Conservation (phyloP, 2,113 vertebrate species). For the Stegostoma tigrinum region DNA sequence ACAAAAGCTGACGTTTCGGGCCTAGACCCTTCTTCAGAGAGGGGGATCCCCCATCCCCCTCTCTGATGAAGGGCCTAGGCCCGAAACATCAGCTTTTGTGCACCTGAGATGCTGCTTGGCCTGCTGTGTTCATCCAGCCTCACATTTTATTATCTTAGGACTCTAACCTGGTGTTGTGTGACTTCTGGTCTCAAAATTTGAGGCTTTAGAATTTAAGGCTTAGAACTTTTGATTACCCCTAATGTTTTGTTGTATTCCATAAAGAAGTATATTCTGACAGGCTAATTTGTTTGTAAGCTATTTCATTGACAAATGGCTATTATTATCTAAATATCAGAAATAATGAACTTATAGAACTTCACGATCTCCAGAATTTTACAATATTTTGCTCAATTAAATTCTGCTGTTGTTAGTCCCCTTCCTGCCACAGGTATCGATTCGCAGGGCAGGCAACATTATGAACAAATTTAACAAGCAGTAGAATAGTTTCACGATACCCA, state of each 20-base stretch:
- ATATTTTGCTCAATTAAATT: not conserved
- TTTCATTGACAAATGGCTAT: not conserved
- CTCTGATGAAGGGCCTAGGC: no score
- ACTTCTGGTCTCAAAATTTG: no score
- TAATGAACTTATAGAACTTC: not conserved
- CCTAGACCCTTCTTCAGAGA: no score
- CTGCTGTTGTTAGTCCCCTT: not conserved
- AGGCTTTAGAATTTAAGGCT: not conserved
- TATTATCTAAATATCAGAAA: not conserved
- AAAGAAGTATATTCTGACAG: not conserved
- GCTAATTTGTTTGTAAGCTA: not conserved
- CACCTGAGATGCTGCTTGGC: no score
- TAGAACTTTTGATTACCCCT: not conserved
- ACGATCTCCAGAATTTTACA: not conserved
- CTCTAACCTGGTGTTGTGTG: no score
- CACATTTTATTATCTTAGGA: no score
- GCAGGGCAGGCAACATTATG: not conserved
- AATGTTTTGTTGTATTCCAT: not conserved
- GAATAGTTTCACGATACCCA: not conserved
- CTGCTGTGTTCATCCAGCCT: no score
- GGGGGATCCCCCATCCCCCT: no score
- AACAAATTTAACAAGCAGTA: not conserved
- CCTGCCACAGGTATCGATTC: not conserved
- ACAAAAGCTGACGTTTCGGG: no score
- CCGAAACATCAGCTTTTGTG: no score